Evolutionary conservation across 2,888 invertebrate genomes (phyloP).

Genomic region (Polydrusus pterygomalis): DNA sequence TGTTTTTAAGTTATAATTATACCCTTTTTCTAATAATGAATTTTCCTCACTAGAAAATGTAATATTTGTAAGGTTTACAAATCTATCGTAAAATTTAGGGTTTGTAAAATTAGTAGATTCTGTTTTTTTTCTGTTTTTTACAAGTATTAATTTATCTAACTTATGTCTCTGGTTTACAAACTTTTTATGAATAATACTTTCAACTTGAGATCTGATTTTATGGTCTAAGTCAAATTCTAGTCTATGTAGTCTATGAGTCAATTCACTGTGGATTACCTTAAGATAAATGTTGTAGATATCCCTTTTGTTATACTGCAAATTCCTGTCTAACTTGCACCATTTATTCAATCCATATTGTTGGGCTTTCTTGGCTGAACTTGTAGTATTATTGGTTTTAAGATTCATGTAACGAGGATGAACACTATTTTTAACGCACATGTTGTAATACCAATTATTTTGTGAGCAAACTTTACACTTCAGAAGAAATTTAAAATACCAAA

Average conservation of each 20-base stretch:
- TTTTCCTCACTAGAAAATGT: no score
- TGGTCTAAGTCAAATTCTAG: not conserved
- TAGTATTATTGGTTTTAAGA: not conserved
- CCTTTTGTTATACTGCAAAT: not conserved
- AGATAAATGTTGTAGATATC: not conserved
- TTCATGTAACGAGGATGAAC: not conserved
- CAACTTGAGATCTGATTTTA: not conserved
- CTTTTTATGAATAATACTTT: not conserved
- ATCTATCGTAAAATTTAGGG: no score
- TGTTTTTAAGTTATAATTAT: no score
- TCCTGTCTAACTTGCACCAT: not conserved
- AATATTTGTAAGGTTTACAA: no score
- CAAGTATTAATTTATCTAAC: not conserved
- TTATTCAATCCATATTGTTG: not conserved
- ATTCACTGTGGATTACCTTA: conserved; percentile 4
- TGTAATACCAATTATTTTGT: not conserved
- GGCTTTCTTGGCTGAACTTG: not conserved
- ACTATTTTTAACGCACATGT: not conserved
- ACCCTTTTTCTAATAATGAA: no score
- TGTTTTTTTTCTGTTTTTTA: no score
- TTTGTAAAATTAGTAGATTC: no score
- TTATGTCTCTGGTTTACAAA: not conserved
- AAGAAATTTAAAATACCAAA: no score
- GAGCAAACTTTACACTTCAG: no score
- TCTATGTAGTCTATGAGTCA: not conserved